A percentile compares a stretch with the other conserved stretches of the same genome.
phyloP scores from a whole-genome alignment of 2,113 vertebrate species.

The Pelmatolapia mariae region DNA sequence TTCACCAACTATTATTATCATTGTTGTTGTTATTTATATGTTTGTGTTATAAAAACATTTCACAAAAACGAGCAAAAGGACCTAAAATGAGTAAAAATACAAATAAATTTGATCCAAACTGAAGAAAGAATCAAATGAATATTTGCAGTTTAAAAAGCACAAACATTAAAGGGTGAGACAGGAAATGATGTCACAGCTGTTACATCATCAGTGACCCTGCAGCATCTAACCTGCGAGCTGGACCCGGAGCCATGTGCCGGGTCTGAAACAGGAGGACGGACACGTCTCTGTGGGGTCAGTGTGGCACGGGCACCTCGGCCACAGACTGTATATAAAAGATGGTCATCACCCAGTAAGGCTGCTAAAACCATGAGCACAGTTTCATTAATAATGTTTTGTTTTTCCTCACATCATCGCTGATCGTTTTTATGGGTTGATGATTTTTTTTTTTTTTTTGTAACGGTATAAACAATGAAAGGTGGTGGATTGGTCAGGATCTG shows the following conservation, averaged over 20 bases:
- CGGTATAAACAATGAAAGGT: too few species aligned
- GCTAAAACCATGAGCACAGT: not conserved
- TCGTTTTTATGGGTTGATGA: too few species aligned
- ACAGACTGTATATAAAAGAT: not conserved
- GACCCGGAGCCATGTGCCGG: not conserved
- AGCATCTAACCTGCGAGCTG: not conserved
- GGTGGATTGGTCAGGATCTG: too few species aligned
- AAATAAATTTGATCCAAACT: not conserved
- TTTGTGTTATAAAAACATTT: too few species aligned
- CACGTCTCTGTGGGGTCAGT: not conserved
- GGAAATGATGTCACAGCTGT: not conserved
- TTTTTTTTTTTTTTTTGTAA: too few species aligned
- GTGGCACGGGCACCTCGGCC: accelerated
- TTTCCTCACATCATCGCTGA: not conserved
- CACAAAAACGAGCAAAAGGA: not conserved
- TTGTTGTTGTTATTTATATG: too few species aligned
- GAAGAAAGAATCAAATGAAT: not conserved
- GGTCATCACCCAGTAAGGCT: not conserved
- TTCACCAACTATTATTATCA: too few species aligned
- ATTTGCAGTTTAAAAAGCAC: not conserved
- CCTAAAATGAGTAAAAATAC: not conserved
- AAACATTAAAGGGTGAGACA: not conserved
- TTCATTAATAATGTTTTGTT: not conserved
- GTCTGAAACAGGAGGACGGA: not conserved
- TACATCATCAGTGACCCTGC: not conserved